These are phyloP conservation scores for Subanguina moxae DNA, from an alignment of 1,140 invertebrate genomes.

Conservation along the genomic window DNA sequence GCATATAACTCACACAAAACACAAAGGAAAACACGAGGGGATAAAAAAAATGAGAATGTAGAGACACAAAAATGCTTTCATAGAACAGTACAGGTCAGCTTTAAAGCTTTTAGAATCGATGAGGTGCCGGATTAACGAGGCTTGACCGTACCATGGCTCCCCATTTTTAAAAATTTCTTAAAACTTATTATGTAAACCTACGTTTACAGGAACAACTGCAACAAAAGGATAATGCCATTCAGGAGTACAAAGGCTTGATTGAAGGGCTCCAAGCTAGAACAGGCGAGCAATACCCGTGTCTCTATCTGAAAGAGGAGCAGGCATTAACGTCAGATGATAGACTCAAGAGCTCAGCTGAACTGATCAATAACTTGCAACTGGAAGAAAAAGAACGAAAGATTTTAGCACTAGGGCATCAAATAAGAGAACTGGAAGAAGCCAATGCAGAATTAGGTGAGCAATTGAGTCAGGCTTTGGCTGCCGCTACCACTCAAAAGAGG, in stretches of 20 bases:
- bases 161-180: no score
- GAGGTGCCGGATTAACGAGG: no score
- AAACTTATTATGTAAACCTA: no score
- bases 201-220: slow-evolving; percentile 27
- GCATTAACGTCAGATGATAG: neutral
- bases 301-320: neutral
- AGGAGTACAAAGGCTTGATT: slow-evolving; percentile 17
- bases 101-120: no score
- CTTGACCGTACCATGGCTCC: no score
- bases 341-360: neutral
- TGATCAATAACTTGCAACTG: neutral
- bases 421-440: slow-evolving; percentile 22
- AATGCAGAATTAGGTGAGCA: slow-evolving; percentile 10
- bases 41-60: no score
- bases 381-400: slow-evolving; percentile 20
- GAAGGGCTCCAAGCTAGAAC: neutral
- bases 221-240: slow-evolving; percentile 24
- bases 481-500: neutral
- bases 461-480: no score
- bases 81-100: no score
- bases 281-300: neutral
- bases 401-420: slow-evolving; percentile 6
- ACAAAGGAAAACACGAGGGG: no score
- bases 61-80: no score
- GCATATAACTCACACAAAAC: no score